These are phyloP conservation scores for Drepana arcuata DNA, from an alignment of 1,140 invertebrate genomes.

Conservation along the genomic window DNA sequence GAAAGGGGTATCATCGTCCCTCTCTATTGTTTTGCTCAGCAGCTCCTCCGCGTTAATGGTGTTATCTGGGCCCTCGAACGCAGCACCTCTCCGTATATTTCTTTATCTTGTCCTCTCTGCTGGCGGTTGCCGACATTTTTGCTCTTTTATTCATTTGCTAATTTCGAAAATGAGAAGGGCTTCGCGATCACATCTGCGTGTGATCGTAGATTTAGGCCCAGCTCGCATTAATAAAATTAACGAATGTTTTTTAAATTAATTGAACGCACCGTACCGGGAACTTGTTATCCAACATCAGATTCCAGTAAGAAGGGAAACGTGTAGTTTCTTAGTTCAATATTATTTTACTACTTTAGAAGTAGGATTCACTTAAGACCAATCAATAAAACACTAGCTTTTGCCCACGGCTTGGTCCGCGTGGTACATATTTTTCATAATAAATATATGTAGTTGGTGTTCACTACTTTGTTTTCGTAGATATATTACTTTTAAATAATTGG, in stretches of 20 bases:
- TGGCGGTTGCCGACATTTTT: slow-evolving; percentile 38
- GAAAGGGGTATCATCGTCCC: slow-evolving; percentile 24
- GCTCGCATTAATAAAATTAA: slow-evolving; percentile 67
- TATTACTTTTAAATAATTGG: too few relatives aligned
- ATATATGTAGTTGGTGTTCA: too few relatives aligned
- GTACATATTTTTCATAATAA: too few relatives aligned
- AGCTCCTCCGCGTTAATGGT: slow-evolving; percentile 65
- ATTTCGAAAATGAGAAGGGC: slow-evolving; percentile 69
- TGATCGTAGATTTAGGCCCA: slow-evolving; percentile 62
- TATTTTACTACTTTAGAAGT: too few relatives aligned
- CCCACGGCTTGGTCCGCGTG: too few relatives aligned
- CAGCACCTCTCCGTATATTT: slow-evolving; percentile 63
- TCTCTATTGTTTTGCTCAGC: slow-evolving; percentile 46
- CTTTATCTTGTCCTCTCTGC: slow-evolving; percentile 66
- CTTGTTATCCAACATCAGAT: slow-evolving; percentile 47
- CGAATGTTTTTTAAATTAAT: slow-evolving; percentile 68
- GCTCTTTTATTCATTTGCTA: slow-evolving; percentile 60
- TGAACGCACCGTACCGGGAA: slow-evolving; percentile 55
- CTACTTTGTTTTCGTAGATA: too few relatives aligned
- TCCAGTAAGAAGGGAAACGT: too few relatives aligned
- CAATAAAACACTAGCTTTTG: too few relatives aligned
- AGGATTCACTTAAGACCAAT: too few relatives aligned
- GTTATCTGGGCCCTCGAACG: slow-evolving; percentile 63
- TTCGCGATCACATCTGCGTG: slow-evolving; percentile 47
- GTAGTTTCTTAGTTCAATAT: too few relatives aligned